Evolutionary conservation across 2,797 vertebrate genomes (phyloP).

Genomic region (Agapornis canus): DNA sequence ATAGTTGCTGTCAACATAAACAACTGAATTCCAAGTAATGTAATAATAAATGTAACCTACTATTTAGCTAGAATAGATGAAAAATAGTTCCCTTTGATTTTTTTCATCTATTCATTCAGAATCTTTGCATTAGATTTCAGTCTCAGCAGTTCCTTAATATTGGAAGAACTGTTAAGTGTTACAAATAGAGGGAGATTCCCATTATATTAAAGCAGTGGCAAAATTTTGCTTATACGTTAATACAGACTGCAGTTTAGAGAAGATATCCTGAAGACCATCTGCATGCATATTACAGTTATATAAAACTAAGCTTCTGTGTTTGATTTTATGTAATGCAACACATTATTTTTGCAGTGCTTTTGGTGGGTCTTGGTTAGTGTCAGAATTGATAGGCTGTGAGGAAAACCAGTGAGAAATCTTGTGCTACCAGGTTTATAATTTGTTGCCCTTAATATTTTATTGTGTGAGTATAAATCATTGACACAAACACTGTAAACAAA

Average conservation of each 20-base stretch:
- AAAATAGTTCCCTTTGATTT: background rate
- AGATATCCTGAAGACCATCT: background rate
- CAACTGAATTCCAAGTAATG: background rate
- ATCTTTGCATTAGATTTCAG: background rate
- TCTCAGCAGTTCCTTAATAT: background rate
- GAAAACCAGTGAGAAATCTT: constrained; percentile 30
- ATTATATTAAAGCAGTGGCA: background rate
- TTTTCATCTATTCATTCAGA: background rate
- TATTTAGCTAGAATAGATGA: background rate
- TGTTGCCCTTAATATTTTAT: constrained; percentile 67
- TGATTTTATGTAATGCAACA: constrained; percentile 45
- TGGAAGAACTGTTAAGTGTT: background rate
- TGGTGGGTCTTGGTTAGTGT: background rate
- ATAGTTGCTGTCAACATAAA: background rate
- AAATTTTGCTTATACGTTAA: background rate
- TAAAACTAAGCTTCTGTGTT: constrained; percentile 35
- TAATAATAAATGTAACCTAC: background rate
- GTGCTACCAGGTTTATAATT: constrained; percentile 23
- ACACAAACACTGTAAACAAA: constrained; percentile 26
- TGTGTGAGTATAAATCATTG: constrained; percentile 25
- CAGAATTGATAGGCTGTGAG: background rate
- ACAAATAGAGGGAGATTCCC: background rate
- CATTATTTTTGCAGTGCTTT: constrained; percentile 13
- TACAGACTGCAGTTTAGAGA: background rate
- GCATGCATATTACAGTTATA: constrained; percentile 25